Evolutionary conservation across 2,797 vertebrate genomes (phyloP), one percentile per base, ranked within the genome.

Genomic region (Decapterus maruadsi): DNA sequence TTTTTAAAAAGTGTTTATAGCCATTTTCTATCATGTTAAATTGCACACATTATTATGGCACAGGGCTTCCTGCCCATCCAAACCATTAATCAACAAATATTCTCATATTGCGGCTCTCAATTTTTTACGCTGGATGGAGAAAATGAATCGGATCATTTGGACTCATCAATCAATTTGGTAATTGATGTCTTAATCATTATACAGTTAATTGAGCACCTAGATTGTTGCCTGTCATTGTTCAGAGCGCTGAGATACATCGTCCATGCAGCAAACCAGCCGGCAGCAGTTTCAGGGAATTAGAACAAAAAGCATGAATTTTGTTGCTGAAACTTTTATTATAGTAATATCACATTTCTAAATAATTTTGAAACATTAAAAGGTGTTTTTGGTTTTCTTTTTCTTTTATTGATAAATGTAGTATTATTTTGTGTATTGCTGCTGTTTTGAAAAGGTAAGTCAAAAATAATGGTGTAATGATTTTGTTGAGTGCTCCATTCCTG

Each of bases 141-240:
- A 94, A 97, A 96, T 97, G 93, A 97, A 97, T 96, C 91, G 94
- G 94, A 95, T 96, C 96, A 96, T 97, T 96, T 96, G 92, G 95
- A 94, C 87, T 95, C 97, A 98, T 98, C 96, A 96, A 98, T 98
- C 97, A 98, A 92, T 94, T 96, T 93, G 93, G 93, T 96, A 98
- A 98, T 96, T 97, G 95, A 97, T 96, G 95, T 94, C 96, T 96
- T 97, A 97, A 98, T 97, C 84, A 80, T 96, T 97, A 96, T 96
- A 97, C 96, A 98, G 95, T 95, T 97, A 98, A 97, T 96, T 97
- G 95, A 98, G 95, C 96, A 96, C 92, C 94, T 95, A 95, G 94
- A 94, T 95, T 95, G 94, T 92, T 91, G 94, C 95, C 89, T 94
- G 93, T 89, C 94, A 91, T 96, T 94, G 93, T 95, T 95, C 93